Conservation (phyloP, 2,797 vertebrate genomes). For the Borostomias antarcticus region DNA sequence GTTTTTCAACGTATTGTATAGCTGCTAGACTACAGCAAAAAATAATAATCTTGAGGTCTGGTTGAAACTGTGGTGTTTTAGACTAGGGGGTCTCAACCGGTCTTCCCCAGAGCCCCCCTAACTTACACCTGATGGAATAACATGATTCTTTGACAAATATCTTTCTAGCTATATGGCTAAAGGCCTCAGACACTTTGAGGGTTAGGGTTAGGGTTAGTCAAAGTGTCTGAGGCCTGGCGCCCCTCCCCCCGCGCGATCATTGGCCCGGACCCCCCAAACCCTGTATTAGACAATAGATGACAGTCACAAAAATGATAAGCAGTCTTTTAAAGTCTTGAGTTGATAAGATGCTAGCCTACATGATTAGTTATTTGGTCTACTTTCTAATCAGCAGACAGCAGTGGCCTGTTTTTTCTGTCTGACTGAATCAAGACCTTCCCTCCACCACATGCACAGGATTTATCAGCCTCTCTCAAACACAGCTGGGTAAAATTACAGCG, state of each 20-base stretch:
- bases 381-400: constrained; percentile 39
- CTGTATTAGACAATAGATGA: constrained; percentile 4
- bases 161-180: too few species aligned
- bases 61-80: too few species aligned
- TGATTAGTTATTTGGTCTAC: constrained; percentile 30
- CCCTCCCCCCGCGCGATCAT: too few species aligned
- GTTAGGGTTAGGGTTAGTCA: too few species aligned
- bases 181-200: too few species aligned
- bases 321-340: constrained; percentile 52
- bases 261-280: too few species aligned
- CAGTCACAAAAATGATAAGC: constrained; percentile 29
- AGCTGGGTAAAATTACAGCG: constrained; percentile 63
- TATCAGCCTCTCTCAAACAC: constrained; percentile 66
- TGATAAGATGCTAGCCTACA: constrained; percentile 41
- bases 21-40: background rate
- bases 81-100: too few species aligned
- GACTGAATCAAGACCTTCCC: constrained; percentile 41
- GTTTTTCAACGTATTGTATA: background rate
- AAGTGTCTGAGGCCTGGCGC: too few species aligned
- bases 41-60: constrained; percentile 13
- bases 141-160: too few species aligned
- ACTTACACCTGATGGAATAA: too few species aligned
- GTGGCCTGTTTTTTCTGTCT: constrained; percentile 33
- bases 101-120: too few species aligned
- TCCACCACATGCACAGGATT: constrained; percentile 39